Evolutionary conservation across 2,797 vertebrate genomes (phyloP).

Genomic region (Trachops cirrhosus): DNA sequence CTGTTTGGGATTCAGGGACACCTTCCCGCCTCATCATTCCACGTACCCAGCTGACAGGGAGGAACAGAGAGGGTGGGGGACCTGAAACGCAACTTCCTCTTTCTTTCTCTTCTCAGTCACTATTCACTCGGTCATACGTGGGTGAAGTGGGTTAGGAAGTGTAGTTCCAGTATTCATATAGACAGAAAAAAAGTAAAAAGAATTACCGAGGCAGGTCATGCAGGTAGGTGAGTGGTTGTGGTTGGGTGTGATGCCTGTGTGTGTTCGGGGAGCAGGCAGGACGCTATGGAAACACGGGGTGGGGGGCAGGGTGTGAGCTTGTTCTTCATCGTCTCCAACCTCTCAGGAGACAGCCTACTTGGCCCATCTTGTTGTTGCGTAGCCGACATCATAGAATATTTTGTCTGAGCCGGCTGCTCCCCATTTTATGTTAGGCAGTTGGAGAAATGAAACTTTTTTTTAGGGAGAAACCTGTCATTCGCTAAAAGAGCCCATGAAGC

Average conservation of each 20-base stretch:
- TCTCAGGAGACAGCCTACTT: neutral
- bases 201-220: neutral
- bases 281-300: neutral
- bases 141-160: neutral
- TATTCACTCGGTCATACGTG: neutral
- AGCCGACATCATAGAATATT: neutral
- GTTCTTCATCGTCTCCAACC: neutral
- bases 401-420: neutral
- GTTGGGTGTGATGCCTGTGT: fast-evolving
- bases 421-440: neutral
- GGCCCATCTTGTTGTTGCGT: neutral
- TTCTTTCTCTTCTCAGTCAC: neutral
- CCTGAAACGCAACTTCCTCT: neutral
- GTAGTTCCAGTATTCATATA: neutral
- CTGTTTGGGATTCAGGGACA: neutral
- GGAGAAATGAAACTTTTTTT: neutral
- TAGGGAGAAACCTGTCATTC: neutral
- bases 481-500: neutral
- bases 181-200: neutral
- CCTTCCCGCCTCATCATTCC: fast-evolving
- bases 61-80: neutral
- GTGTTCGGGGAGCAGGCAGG: neutral
- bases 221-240: fast-evolving
- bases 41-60: neutral
- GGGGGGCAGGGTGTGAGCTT: neutral